A percentile compares a stretch with the other conserved stretches of the same genome.
Conservation (phyloP, 2,113 vertebrate genomes). For the Sclerurus mexicanus region DNA sequence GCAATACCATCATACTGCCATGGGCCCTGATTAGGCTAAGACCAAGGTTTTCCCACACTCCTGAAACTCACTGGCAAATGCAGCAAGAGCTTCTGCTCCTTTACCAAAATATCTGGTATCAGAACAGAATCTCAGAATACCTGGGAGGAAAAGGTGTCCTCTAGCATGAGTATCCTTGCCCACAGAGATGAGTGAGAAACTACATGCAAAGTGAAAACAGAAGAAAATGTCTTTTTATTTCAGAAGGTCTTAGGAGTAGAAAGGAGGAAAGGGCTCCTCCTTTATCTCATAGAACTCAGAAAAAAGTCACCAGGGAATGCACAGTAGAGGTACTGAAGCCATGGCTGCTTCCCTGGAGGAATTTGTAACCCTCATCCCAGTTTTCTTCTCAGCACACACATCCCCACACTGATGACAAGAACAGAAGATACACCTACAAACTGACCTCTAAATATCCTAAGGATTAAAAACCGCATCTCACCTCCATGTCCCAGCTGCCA, state of each 20-base stretch:
- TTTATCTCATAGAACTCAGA: not conserved
- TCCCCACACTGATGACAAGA: not conserved
- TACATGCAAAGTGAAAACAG: not conserved
- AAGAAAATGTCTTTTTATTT: not conserved
- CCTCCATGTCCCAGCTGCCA: not conserved
- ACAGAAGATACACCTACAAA: not conserved
- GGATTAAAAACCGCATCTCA: not conserved
- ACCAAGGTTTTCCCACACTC: not conserved
- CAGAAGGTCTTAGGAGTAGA: not conserved
- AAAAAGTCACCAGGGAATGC: not conserved
- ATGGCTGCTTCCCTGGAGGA: not conserved
- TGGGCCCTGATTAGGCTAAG: not conserved
- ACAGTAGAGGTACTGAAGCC: not conserved
- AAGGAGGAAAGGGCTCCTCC: not conserved
- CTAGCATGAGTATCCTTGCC: not conserved
- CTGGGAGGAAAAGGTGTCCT: not conserved
- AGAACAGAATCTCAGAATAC: not conserved
- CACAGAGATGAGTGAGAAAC: not conserved
- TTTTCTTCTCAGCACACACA: not conserved
- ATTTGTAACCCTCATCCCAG: not conserved
- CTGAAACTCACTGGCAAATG: not conserved
- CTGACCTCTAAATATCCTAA: not conserved
- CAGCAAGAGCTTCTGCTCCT: not conserved
- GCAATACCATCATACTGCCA: not conserved
- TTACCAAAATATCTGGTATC: not conserved